A percentile compares a stretch with the other conserved stretches of the same genome.
Conservation (phyloP, 1,140 invertebrate genomes). For the Rhagoletis pomonella region DNA sequence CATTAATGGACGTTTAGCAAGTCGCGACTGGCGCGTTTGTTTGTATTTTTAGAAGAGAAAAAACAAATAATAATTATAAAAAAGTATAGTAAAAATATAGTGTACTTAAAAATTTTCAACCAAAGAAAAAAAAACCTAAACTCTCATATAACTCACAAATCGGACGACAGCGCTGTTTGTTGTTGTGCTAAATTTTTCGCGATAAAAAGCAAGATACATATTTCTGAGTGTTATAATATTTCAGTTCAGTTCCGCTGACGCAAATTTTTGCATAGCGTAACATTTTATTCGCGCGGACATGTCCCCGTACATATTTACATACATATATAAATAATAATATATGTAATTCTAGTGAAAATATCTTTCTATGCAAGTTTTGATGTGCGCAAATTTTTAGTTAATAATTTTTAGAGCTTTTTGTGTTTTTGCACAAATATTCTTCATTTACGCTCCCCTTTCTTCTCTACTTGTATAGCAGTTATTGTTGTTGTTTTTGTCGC, state of each 20-base stretch:
- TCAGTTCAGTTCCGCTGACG: neutral
- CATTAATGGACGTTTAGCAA: slow-evolving; percentile 37
- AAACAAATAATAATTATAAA: neutral
- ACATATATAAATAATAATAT: neutral
- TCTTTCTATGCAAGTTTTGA: too few relatives aligned
- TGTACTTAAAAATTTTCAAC: neutral
- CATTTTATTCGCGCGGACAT: neutral
- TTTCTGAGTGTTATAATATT: neutral
- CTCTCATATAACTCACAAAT: neutral
- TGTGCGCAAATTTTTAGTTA: too few relatives aligned
- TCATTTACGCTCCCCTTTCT: too few relatives aligned
- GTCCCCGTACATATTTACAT: too few relatives aligned
- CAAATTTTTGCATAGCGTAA: neutral
- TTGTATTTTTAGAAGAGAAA: neutral
- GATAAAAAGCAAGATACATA: neutral
- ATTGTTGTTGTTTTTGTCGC: slow-evolving; percentile 6
- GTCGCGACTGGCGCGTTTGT: neutral
- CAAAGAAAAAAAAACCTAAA: neutral
- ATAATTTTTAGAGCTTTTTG: too few relatives aligned
- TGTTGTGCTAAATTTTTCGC: neutral
- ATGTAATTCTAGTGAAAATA: too few relatives aligned
- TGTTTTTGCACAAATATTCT: too few relatives aligned
- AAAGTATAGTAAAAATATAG: neutral
- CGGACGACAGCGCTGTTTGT: neutral
- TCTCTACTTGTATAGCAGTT: neutral